These are phyloP conservation scores for Ceratina australensis DNA, from an alignment of 1,140 invertebrate genomes.

Conservation along the genomic window DNA sequence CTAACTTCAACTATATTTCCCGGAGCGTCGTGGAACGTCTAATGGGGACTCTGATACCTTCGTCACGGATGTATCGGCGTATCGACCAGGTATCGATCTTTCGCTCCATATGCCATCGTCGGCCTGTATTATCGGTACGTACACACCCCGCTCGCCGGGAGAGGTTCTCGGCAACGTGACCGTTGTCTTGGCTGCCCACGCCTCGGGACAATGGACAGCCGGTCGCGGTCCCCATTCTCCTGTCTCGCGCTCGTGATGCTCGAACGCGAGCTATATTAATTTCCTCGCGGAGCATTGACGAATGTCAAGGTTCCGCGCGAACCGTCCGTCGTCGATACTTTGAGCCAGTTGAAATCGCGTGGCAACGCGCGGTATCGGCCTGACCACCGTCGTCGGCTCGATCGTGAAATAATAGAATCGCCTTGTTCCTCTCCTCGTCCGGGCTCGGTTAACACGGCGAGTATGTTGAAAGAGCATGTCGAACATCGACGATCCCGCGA, in stretches of 20 bases:
- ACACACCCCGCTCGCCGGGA: conserved; percentile 7
- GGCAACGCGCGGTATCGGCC: conserved; percentile 47
- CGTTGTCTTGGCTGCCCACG: conserved; percentile 54
- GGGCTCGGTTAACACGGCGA: neutral
- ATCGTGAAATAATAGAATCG: conserved; percentile 55
- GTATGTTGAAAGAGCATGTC: neutral
- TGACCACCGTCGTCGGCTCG: conserved; percentile 1
- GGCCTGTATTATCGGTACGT: conserved; percentile 35
- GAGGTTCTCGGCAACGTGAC: conserved; percentile 34
- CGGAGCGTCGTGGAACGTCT: conserved; percentile 46
- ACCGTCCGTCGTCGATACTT: no score
- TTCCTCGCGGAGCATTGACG: conserved; percentile 58
- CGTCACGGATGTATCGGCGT: conserved; percentile 53
- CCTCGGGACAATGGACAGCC: conserved; percentile 30
- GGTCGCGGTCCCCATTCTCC: conserved; percentile 28
- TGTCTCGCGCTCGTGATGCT: conserved; percentile 36
- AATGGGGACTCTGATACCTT: conserved; percentile 50
- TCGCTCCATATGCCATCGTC: conserved; percentile 44
- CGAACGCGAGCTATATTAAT: conserved; percentile 61
- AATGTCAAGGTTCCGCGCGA: conserved; percentile 53
- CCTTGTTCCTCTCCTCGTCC: neutral
- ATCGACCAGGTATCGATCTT: conserved; percentile 45
- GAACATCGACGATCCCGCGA: neutral
- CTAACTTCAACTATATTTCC: conserved; percentile 38
- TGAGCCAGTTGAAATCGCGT: conserved; percentile 54